These are phyloP conservation scores for Pangasius macronema DNA, from an alignment of 2,797 vertebrate genomes.

Conservation along the genomic window DNA sequence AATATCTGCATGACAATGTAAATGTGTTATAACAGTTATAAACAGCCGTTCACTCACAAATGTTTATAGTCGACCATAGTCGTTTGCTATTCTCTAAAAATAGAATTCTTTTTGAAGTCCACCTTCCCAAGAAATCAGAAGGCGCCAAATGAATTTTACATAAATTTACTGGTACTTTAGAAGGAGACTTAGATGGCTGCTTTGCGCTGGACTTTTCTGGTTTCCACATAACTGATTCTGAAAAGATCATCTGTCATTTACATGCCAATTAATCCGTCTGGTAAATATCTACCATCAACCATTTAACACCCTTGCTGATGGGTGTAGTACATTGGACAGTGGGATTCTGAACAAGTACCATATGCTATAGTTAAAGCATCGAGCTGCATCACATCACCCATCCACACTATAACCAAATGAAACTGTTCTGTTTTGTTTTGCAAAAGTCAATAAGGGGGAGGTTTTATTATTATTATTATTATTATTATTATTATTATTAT, in stretches of 20 bases:
- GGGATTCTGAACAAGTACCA: background rate
- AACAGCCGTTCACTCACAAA: background rate
- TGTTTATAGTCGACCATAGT: background rate
- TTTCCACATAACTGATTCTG: background rate
- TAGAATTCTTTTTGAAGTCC: background rate
- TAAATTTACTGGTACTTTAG: background rate
- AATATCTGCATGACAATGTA: background rate
- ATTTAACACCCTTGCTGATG: background rate
- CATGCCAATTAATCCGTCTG: background rate
- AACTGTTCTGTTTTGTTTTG: background rate
- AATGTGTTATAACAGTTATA: background rate
- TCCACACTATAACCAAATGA: background rate
- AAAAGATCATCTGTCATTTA: background rate
- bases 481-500: background rate
- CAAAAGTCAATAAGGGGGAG: background rate
- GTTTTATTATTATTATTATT: background rate
- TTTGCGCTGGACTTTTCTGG: background rate
- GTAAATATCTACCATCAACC: background rate
- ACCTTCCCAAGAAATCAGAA: background rate
- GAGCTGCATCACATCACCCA: background rate
- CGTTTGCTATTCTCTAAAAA: background rate
- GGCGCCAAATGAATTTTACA: background rate
- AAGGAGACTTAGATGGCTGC: background rate
- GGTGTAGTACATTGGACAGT: background rate
- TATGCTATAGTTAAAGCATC: background rate